These are phyloP conservation scores for Oreotrochilus melanogaster DNA, from an alignment of 2,113 vertebrate genomes.

Conservation along the genomic window DNA sequence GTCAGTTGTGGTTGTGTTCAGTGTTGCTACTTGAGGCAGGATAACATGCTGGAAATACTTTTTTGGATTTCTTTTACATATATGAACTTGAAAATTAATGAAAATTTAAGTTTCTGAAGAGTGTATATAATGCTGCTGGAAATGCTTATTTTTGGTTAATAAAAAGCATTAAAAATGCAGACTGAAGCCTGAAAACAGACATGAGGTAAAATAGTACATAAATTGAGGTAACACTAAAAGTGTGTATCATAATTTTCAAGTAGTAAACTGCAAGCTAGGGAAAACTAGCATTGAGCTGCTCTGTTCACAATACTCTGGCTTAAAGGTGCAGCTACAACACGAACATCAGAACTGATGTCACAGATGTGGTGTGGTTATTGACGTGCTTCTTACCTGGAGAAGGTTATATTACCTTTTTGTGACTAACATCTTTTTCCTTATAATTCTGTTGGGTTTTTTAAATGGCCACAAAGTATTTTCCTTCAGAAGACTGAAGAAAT, in stretches of 20 bases:
- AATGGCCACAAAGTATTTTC: slow-evolving; percentile 6
- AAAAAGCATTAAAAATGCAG: neutral
- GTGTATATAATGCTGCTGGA: neutral
- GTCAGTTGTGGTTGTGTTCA: neutral
- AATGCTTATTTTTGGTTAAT: neutral
- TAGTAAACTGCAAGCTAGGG: neutral
- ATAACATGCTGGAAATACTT: neutral
- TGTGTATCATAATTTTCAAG: neutral
- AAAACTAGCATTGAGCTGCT: neutral
- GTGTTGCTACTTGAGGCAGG: neutral
- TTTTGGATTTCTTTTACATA: neutral
- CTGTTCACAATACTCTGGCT: neutral
- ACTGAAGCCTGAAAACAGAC: neutral
- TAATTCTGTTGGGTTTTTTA: neutral
- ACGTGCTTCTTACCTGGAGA: neutral
- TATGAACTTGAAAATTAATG: neutral
- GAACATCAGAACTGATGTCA: neutral
- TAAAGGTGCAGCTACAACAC: neutral
- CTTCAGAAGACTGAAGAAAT: neutral
- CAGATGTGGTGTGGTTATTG: neutral
- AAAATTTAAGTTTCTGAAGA: neutral
- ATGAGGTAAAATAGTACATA: neutral
- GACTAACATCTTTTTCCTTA: neutral
- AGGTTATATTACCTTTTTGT: neutral
- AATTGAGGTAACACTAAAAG: neutral